Base-by-base conservation (phyloP, 2,888 invertebrate genomes). In the Camptogramma bilineatum region DNA sequence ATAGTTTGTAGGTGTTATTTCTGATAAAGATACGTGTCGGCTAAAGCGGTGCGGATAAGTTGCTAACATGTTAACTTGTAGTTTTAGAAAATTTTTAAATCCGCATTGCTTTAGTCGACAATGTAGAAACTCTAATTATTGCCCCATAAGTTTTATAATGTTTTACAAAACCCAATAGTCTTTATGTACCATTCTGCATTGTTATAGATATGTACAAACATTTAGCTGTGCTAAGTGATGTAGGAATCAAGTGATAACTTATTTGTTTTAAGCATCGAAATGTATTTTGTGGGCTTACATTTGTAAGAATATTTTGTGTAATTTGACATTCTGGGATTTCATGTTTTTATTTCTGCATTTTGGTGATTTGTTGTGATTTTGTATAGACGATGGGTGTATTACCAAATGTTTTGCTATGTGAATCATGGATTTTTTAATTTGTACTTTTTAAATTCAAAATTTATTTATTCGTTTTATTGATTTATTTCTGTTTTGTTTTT, bases 261-360 rank as follows among this genome's bases (percentile, higher is more conserved):
- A 64, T 67, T 62, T 50, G 51, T 66, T 62, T 68, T 68, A 62
- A 51, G 62, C 52, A 73, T 74, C 72, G 68, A 78, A 76, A 61
- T 75, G 77, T 82, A 78, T 82, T 82, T 79, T 77, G 66, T 76
- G 78, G 75, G 66, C 68, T 75, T 75, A 79, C 73, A 17, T 66
- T 50, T 62, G 73, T 75, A 76, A 71, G 71, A 16, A 63, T 58
- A 73, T 74, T 76, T 71, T 76, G 52, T 66, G 71, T 70, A 70
- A 72, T 71, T 68, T 70, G 69, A 56, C 16, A 64, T 66, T 68
- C 54, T 71, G 61, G 66, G 55, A 71, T 73, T 68, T 71, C 72
- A 64, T 62, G 21, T 69, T 31, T 70, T 69, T 60, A 47, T 62
- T 61, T 21, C 5, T 61, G 42, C 9, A 62, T 34, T 51, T 53